These are phyloP conservation scores for Syrphus vitripennis DNA, from an alignment of 2,888 invertebrate genomes.

Conservation along the genomic window DNA sequence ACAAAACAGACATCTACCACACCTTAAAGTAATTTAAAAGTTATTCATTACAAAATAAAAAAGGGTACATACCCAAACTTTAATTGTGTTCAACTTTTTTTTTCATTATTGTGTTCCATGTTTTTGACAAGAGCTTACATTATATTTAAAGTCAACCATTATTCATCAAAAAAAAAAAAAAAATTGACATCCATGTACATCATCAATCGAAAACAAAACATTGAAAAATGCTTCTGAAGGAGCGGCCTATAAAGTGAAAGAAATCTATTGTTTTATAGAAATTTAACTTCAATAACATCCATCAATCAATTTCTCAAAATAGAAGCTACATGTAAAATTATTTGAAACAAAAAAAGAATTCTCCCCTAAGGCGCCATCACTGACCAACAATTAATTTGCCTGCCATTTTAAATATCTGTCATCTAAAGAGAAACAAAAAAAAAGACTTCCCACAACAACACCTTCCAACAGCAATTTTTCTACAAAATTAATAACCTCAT, in stretches of 20 bases:
- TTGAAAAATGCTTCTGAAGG: slow-evolving; percentile 36
- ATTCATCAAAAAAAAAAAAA: background rate
- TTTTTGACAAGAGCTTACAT: background rate
- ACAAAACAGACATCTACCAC: background rate
- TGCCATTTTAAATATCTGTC: slow-evolving; percentile 18
- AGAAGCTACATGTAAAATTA: slow-evolving; percentile 41
- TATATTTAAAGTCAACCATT: background rate
- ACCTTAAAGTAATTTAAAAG: background rate
- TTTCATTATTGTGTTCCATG: background rate
- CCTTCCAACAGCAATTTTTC: background rate
- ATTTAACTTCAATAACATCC: background rate
- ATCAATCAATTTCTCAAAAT: slow-evolving; percentile 57
- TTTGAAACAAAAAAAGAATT: background rate
- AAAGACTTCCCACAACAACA: slow-evolving; percentile 6
- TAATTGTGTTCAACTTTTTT: background rate
- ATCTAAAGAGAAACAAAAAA: background rate
- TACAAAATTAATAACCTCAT: slow-evolving; percentile 59
- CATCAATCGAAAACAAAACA: background rate
- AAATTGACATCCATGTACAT: slow-evolving; percentile 1
- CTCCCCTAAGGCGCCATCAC: background rate
- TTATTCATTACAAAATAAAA: background rate
- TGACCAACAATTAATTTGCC: slow-evolving; percentile 35
- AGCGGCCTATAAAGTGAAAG: slow-evolving; percentile 29
- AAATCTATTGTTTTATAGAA: background rate
- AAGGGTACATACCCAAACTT: background rate